Base-by-base conservation (phyloP, 2,113 vertebrate genomes). In the Tragelaphus buxtoni region DNA sequence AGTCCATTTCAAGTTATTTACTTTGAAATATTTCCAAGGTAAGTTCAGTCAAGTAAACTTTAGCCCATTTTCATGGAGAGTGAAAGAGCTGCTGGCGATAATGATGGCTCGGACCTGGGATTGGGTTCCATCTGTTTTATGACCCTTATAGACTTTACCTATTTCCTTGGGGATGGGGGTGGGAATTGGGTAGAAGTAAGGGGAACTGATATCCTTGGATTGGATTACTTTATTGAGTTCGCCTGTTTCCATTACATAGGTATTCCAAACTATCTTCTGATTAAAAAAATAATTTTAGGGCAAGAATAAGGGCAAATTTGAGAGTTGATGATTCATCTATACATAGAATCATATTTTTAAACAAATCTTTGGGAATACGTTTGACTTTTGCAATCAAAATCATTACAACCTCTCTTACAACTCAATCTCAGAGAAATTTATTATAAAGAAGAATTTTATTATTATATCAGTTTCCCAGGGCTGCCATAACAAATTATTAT, bases 11-110 rank as follows among this genome's bases (percentile, higher is more conserved):
- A 81, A 88, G 74, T 39, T 65, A 42, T 76, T 49, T 94, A 56
- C 63, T 91, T 95, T 93, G 56, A 96, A 76, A 51, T 89, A 74
- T 88, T 95, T 96, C 69, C 45, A 91, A 85, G 24, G 51, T 81
- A 81, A 82, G 16, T 90, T 81, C 42, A 72, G 11, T 32, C n/a
- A 8, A 61, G 60, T 61, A 16, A 88, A 80, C 17, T 35, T 87
- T 56, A 90, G n/a, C 18, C 10, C 9, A 51, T 87, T 90, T 84
- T 80, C 32, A 82, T 9, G 42, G 72, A 80, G 18, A 95, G 14
- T 42, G 18, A 39, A 53, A 80, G 69, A 60, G 13, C 1, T 63
- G 35, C 17, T 93, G 51, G 5, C 30, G 35, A 45, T 39, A 83
- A 22, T 32, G 45, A 30, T 77, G 53, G 18, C 14, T 77, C 55